phyloP scores from a whole-genome alignment of 1,140 invertebrate genomes.

The Gonatopus flavifemur region DNA sequence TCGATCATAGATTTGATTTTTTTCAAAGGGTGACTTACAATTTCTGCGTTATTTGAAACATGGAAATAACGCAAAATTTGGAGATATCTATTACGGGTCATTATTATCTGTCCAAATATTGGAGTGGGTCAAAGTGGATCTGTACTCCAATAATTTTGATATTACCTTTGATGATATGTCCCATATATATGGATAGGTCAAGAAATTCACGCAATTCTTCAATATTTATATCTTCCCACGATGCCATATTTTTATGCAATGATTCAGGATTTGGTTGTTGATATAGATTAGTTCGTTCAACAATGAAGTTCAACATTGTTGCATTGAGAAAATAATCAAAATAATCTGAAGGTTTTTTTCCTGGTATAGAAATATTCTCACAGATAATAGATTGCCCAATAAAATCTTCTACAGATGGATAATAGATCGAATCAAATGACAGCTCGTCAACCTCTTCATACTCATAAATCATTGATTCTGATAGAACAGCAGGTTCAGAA shows the following conservation, averaged over 20 bases:
- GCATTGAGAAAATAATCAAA: neutral
- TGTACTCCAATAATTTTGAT: neutral
- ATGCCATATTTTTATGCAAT: neutral
- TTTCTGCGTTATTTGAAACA: constrained; percentile 3
- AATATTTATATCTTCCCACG: neutral
- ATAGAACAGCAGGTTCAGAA: neutral
- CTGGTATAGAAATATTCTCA: neutral
- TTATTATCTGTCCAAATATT: constrained; percentile 1
- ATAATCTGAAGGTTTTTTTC: neutral
- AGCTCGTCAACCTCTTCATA: neutral
- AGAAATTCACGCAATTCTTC: neutral
- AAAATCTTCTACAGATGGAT: neutral
- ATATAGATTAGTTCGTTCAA: neutral
- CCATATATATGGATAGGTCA: neutral
- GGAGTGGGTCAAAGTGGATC: neutral
- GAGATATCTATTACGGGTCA: constrained; percentile 7
- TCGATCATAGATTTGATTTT: neutral
- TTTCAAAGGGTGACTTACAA: neutral
- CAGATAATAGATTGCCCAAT: neutral
- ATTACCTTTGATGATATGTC: neutral
- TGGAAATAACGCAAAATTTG: neutral
- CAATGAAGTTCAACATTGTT: neutral
- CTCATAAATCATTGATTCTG: neutral
- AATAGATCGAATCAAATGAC: neutral
- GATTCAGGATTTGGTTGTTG: neutral